phyloP scores from a whole-genome alignment of 2,888 invertebrate species.

The Phyto melanocephala region DNA sequence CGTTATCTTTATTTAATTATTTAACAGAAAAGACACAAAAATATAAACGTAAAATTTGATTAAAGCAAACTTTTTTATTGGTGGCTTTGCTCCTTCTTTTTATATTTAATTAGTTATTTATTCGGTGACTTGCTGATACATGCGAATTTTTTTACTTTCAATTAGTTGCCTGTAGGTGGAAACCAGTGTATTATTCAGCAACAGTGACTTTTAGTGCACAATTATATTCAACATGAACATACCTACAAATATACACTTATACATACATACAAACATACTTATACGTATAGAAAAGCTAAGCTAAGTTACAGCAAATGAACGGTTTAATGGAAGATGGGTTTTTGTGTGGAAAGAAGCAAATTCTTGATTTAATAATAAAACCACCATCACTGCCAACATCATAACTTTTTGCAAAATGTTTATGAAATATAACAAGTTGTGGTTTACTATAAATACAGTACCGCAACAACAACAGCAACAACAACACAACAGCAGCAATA shows the following conservation, averaged over 20 bases:
- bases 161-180: neutral
- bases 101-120: neutral
- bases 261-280: too few relatives aligned
- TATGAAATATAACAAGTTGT: conserved; percentile 64
- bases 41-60: neutral
- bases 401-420: conserved; percentile 44
- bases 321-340: neutral
- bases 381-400: conserved; percentile 20
- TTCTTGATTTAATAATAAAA: conserved; percentile 53
- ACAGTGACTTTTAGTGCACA: neutral
- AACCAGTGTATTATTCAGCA: neutral
- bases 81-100: neutral
- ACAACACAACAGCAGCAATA: conserved; percentile 32
- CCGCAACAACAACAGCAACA: conserved; percentile 19
- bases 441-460: conserved; percentile 49
- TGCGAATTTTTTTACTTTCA: neutral
- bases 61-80: neutral
- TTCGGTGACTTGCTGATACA: neutral
- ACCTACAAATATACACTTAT: too few relatives aligned
- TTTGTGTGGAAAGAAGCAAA: neutral
- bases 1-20: neutral
- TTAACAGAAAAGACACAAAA: neutral
- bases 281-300: too few relatives aligned
- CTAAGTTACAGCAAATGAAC: too few relatives aligned
- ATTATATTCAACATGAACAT: too few relatives aligned